phyloP scores from a whole-genome alignment of 1,140 invertebrate genomes.

The Dinoponera quadriceps region DNA sequence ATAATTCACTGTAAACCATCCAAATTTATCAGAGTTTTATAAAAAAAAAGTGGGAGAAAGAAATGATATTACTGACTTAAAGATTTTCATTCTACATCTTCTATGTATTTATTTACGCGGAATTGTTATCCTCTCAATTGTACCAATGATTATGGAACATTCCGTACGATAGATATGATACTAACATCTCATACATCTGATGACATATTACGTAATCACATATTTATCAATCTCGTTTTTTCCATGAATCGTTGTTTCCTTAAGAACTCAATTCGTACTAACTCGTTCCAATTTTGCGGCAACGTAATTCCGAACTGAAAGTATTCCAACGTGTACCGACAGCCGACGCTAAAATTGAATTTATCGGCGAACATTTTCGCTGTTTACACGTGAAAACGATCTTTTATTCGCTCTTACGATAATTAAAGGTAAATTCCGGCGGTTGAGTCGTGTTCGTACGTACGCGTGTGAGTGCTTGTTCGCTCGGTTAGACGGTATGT shows the following conservation, averaged over 20 bases:
- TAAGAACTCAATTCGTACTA: not conserved
- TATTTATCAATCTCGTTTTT: too few relatives aligned
- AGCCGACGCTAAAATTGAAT: slow-evolving; percentile 54
- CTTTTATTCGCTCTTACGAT: slow-evolving; percentile 83
- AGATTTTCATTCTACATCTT: too few relatives aligned
- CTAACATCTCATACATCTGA: too few relatives aligned
- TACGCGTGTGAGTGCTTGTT: slow-evolving; percentile 41
- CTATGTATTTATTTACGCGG: too few relatives aligned
- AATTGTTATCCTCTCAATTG: too few relatives aligned
- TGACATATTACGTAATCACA: too few relatives aligned
- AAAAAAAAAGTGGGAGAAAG: too few relatives aligned
- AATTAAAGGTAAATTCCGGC: slow-evolving; percentile 84
- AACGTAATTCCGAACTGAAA: slow-evolving; percentile 43
- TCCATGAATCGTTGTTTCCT: slow-evolving; percentile 17
- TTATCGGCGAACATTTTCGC: slow-evolving; percentile 55
- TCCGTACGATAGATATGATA: too few relatives aligned
- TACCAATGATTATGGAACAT: too few relatives aligned
- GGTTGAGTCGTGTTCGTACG: slow-evolving; percentile 73
- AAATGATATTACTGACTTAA: too few relatives aligned
- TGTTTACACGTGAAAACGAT: slow-evolving; percentile 69
- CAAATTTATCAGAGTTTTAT: too few relatives aligned
- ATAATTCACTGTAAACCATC: too few relatives aligned
- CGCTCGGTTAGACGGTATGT: slow-evolving; percentile 39
- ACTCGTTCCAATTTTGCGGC: slow-evolving; percentile 12
- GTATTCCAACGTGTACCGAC: slow-evolving; percentile 43